Percentiles rank a stretch among this genome's conserved stretches.
phyloP scores from a whole-genome alignment of 2,888 invertebrate genomes.

The Dryocosmus kuriphilus region DNA sequence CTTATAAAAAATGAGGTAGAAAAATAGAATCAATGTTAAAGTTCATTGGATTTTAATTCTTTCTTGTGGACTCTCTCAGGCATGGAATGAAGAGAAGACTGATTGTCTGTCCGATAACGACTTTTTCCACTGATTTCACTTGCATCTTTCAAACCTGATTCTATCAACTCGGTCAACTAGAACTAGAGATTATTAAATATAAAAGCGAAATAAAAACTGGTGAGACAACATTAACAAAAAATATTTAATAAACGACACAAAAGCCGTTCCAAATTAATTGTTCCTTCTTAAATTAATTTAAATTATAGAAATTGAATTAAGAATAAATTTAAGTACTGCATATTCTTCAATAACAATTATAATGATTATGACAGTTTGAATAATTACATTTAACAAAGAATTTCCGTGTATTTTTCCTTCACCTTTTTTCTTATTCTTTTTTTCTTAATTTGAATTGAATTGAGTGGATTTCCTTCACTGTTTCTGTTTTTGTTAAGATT shows the following conservation, averaged over 20 bases:
- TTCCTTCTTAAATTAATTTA: not conserved
- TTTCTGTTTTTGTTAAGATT: too few species aligned
- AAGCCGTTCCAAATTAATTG: not conserved
- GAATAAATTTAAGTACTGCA: too few species aligned
- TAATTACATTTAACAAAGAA: too few species aligned
- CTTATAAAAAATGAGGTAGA: not conserved
- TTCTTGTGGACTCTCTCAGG: not conserved
- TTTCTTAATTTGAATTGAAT: too few species aligned
- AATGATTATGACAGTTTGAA: too few species aligned
- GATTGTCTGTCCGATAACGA: slow-evolving; percentile 28
- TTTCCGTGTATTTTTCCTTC: too few species aligned
- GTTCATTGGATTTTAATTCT: not conserved
- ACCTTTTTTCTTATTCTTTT: too few species aligned
- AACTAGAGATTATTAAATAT: not conserved
- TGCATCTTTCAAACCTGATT: not conserved
- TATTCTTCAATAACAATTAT: too few species aligned
- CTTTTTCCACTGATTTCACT: slow-evolving; percentile 26
- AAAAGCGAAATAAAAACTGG: not conserved
- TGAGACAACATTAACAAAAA: not conserved
- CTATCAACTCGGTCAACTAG: not conserved
- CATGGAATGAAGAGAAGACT: not conserved
- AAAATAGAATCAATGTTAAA: not conserved
- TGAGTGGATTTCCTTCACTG: too few species aligned
- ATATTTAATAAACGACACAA: not conserved
- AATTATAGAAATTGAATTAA: too few species aligned